Conservation (phyloP, 2,888 invertebrate genomes). For the Hypomecis punctinalis region DNA sequence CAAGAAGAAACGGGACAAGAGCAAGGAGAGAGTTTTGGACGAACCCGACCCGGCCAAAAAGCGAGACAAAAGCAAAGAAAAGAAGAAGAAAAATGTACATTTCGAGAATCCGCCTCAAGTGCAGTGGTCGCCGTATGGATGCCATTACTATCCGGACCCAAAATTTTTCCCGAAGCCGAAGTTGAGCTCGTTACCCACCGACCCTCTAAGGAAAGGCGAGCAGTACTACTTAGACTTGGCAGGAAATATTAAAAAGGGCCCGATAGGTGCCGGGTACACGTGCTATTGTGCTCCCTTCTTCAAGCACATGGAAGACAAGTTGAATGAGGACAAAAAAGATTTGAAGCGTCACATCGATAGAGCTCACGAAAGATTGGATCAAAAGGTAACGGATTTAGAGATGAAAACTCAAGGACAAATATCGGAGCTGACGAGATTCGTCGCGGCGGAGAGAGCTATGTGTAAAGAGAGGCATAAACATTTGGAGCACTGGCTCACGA, state of each 20-base stretch:
- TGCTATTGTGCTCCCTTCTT: slow-evolving; percentile 97
- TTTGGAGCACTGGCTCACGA: slow-evolving; percentile 88
- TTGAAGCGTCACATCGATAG: slow-evolving; percentile 91
- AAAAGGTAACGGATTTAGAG: slow-evolving; percentile 92
- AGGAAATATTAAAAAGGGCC: slow-evolving; percentile 97
- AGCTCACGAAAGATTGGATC: slow-evolving; percentile 91
- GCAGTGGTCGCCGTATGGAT: slow-evolving; percentile 95
- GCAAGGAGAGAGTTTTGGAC: slow-evolving; percentile 83
- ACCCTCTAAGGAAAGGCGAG: slow-evolving; percentile 94
- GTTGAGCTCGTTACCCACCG: slow-evolving; percentile 93
- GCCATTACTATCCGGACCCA: slow-evolving; percentile 95
- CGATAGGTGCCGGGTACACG: slow-evolving; percentile 96
- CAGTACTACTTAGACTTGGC: slow-evolving; percentile 97
- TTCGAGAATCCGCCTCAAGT: slow-evolving; percentile 81
- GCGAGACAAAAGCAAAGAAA: slow-evolving; percentile 75
- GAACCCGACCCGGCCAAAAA: slow-evolving; percentile 77
- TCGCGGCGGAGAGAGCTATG: slow-evolving; percentile 86
- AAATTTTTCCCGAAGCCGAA: slow-evolving; percentile 94
- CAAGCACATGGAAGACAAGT: slow-evolving; percentile 92
- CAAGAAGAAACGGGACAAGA: slow-evolving; percentile 79
- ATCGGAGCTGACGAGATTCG: slow-evolving; percentile 87
- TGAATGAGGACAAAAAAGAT: slow-evolving; percentile 92
- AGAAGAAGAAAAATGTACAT: slow-evolving; percentile 83
- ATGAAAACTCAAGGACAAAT: slow-evolving; percentile 90
- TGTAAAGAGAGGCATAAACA: slow-evolving; percentile 87